Evolutionary conservation across 2,113 vertebrate genomes (phyloP).

Genomic region (Petromus typicus): DNA sequence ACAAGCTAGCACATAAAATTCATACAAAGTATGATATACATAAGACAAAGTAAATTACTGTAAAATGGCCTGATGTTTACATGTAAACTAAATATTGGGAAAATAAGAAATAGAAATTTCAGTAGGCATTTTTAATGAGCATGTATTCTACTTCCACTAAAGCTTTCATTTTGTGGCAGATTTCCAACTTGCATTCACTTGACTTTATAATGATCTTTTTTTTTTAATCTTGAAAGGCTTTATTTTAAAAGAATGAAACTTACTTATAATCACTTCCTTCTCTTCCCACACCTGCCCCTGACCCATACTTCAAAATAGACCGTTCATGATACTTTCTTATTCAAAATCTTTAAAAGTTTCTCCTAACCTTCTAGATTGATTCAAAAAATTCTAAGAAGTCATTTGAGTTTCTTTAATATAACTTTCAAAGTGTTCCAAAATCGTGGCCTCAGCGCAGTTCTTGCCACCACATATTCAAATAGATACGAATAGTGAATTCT

Average conservation of each 20-base stretch:
- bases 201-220: constrained; percentile 30
- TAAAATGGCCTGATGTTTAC: background rate
- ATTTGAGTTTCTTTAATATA: constrained; percentile 12
- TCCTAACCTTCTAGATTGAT: constrained; percentile 45
- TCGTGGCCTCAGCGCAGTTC: background rate
- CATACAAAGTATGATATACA: background rate
- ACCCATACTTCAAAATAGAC: background rate
- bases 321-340: background rate
- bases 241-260: constrained; percentile 36
- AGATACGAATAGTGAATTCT: background rate
- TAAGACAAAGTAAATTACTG: constrained; percentile 4
- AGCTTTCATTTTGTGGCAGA: constrained; percentile 11
- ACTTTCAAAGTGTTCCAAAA: constrained; percentile 52
- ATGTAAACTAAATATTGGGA: constrained; percentile 30
- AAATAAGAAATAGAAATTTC: background rate
- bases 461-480: background rate
- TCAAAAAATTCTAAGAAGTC: background rate
- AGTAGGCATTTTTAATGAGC: background rate
- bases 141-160: background rate
- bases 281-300: constrained; percentile 28
- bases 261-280: constrained; percentile 12
- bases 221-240: constrained; percentile 16
- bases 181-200: constrained; percentile 44
- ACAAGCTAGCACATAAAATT: background rate
- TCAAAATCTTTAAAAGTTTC: constrained; percentile 46